Conservation (phyloP, 2,797 vertebrate species). For the Gambusia yucatana region DNA sequence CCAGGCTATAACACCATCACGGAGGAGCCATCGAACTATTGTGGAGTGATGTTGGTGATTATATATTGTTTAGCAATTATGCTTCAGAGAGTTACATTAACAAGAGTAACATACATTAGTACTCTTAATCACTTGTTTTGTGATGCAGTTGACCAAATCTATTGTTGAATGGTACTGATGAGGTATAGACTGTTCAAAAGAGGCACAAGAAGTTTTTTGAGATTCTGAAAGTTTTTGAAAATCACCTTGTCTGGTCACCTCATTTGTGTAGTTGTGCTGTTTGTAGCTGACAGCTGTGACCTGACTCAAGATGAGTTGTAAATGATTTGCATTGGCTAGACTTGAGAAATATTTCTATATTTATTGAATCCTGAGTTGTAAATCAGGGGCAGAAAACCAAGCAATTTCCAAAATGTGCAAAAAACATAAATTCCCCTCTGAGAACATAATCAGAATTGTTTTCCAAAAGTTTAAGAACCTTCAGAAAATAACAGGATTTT, state of each 20-base stretch:
- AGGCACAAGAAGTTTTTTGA: not conserved
- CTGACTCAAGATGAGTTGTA: not conserved
- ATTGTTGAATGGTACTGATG: not conserved
- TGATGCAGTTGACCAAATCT: not conserved
- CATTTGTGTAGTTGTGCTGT: not conserved
- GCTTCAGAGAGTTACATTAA: not conserved
- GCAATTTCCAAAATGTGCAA: not conserved
- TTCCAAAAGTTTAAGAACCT: not conserved
- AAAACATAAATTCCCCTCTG: not conserved
- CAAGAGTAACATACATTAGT: not conserved
- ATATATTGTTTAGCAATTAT: not conserved
- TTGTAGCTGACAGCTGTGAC: not conserved
- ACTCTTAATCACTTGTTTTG: not conserved
- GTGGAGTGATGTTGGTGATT: not conserved
- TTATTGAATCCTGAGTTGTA: not conserved
- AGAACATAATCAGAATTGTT: not conserved
- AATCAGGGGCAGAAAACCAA: constrained; percentile 2
- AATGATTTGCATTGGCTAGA: not conserved
- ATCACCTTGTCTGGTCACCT: not conserved
- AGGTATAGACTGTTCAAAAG: not conserved
- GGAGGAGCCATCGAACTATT: not conserved
- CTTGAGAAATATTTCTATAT: not conserved
- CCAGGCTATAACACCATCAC: not conserved
- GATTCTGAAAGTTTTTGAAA: not conserved
- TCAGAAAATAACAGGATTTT: not conserved